Percentiles rank a stretch among this genome's conserved stretches.
Evolutionary conservation across 2,113 vertebrate species (phyloP).

Genomic region (Menura novaehollandiae): DNA sequence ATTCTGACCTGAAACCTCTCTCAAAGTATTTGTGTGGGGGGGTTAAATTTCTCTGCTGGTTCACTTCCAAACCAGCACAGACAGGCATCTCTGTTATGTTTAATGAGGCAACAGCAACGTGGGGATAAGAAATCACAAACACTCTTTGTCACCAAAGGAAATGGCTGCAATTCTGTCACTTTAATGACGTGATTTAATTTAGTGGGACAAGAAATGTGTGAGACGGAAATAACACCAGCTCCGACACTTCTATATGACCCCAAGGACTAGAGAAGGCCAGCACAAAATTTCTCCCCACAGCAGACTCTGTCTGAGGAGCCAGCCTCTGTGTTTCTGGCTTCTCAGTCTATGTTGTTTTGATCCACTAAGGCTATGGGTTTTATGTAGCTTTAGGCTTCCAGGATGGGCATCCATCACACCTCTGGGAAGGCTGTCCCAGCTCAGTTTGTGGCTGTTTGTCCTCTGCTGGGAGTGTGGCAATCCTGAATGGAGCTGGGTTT

Average conservation of each 20-base stretch:
- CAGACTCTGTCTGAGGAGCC: not conserved
- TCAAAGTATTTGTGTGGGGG: no score
- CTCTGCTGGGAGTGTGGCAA: not conserved
- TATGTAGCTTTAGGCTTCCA: not conserved
- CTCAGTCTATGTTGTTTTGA: not conserved
- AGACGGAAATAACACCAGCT: not conserved
- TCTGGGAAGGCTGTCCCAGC: not conserved
- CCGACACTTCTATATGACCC: not conserved
- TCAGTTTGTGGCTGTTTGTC: not conserved
- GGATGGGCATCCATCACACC: not conserved
- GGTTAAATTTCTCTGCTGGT: no score
- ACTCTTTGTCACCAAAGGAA: not conserved
- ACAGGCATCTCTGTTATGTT: rapidly evolving
- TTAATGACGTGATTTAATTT: no score
- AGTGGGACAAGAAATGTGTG: not conserved
- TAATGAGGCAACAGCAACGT: not conserved
- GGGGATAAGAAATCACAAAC: not conserved
- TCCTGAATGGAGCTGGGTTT: not conserved
- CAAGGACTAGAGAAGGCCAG: not conserved
- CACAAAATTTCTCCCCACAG: not conserved
- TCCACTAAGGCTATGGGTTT: not conserved
- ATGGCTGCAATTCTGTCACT: not conserved
- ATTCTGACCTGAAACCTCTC: no score
- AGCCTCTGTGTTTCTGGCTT: not conserved
- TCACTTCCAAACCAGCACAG: no score